A percentile compares a stretch with the other conserved stretches of the same genome.
phyloP scores from a whole-genome alignment of 2,113 vertebrate genomes.

The Ceuthmochares aereus region DNA sequence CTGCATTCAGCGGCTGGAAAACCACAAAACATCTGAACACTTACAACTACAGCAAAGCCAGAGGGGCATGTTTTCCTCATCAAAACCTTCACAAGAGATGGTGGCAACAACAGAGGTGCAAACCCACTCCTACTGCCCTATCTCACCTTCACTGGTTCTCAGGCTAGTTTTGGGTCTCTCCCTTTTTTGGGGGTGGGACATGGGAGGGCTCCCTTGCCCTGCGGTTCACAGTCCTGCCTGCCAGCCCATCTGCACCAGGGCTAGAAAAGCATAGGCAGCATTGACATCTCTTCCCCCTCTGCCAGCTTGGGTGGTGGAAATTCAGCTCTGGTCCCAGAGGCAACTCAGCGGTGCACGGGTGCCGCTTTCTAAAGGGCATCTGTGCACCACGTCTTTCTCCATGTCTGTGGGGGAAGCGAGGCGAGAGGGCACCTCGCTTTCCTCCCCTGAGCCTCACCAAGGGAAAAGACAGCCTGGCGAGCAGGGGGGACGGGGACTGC shows the following conservation, averaged over 20 bases:
- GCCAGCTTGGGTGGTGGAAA: not conserved
- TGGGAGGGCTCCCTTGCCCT: not conserved
- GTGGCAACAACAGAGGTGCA: not conserved
- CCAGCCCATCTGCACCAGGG: not conserved
- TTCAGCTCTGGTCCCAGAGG: not conserved
- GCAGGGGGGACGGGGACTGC: not conserved
- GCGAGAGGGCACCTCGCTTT: not conserved
- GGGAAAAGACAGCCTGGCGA: not conserved
- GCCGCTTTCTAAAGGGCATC: not conserved
- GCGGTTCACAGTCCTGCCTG: not conserved
- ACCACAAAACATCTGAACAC: not conserved
- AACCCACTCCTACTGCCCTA: not conserved
- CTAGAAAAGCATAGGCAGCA: not conserved
- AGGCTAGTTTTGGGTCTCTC: not conserved
- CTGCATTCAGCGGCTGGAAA: not conserved
- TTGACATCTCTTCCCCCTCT: not conserved
- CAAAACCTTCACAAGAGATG: not conserved
- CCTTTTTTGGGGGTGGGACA: not conserved
- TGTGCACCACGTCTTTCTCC: not conserved
- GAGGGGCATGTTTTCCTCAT: not conserved
- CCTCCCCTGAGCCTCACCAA: not conserved
- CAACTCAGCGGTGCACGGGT: rapidly evolving
- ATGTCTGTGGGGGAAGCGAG: rapidly evolving
- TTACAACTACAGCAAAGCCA: not conserved
- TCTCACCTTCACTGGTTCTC: not conserved